Evolutionary conservation across 2,797 vertebrate genomes (phyloP).

Genomic region (Sebastes nivosus): DNA sequence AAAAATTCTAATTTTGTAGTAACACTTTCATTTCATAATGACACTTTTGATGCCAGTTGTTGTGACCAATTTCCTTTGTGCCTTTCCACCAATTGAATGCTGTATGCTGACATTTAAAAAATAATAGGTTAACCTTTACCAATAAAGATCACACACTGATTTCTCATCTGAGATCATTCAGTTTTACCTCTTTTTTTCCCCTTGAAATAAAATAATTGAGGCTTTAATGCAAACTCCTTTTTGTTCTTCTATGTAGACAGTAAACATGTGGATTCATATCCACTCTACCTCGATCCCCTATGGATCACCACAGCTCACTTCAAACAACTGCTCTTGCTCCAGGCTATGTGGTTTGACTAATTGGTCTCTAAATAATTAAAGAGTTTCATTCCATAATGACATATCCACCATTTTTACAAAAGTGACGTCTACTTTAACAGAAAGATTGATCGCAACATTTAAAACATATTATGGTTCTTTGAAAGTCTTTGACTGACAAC

Average conservation of each 20-base stretch:
- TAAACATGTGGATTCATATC: neutral
- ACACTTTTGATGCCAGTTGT: neutral
- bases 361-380: conserved; percentile 45
- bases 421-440: neutral
- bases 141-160: neutral
- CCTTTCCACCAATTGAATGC: neutral
- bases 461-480: neutral
- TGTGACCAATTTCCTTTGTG: neutral
- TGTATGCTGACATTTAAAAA: conserved; percentile 5
- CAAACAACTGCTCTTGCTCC: conserved; percentile 4
- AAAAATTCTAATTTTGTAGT: neutral
- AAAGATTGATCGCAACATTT: conserved; percentile 9
- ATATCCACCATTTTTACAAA: conserved; percentile 4
- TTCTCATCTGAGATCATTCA: neutral
- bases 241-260: neutral
- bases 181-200: neutral
- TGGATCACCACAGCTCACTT: neutral
- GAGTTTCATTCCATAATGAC: conserved; percentile 18
- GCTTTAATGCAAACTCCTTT: neutral
- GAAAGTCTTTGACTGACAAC: neutral
- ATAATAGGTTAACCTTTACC: conserved; percentile 4
- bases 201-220: neutral
- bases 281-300: neutral
- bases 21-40: neutral
- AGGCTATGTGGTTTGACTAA: conserved; percentile 39